These are phyloP conservation scores for Chionoecetes opilio DNA, from an alignment of 1,140 invertebrate species.

Conservation along the genomic window DNA sequence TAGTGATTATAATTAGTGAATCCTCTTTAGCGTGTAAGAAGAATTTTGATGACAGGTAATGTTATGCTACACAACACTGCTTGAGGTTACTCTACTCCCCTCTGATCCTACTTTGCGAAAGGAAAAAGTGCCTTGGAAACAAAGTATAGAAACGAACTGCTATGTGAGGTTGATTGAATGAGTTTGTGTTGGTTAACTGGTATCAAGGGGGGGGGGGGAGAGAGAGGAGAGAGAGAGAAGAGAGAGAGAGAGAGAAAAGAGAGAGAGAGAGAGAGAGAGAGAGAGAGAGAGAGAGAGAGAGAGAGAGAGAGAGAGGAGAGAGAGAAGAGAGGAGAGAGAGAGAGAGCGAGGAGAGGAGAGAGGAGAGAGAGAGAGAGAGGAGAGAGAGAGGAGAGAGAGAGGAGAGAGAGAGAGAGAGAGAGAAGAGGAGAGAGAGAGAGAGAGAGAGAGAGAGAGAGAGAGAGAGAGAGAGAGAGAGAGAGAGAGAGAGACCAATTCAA, in stretches of 20 bases:
- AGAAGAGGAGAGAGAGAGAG: not conserved
- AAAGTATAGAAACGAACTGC: too few species aligned
- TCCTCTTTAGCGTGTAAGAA: too few species aligned
- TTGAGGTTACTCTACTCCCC: too few species aligned
- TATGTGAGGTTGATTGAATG: too few species aligned
- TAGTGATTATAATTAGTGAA: too few species aligned
- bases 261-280: not conserved
- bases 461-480: too few species aligned
- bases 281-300: not conserved
- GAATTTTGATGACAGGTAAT: too few species aligned
- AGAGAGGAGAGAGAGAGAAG: constrained; percentile 25
- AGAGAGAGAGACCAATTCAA: not conserved
- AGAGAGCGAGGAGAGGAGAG: not conserved
- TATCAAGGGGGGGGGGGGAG: not conserved
- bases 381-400: not conserved
- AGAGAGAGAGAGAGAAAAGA: constrained; percentile 6
- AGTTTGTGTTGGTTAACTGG: not conserved
- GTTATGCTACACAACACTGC: too few species aligned
- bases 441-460: not conserved
- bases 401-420: not conserved
- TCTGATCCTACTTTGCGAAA: too few species aligned
- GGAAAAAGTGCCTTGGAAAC: too few species aligned
- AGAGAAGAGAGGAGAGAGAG: not conserved
- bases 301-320: not conserved
- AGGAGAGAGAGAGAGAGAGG: not conserved